A percentile compares a stretch with the other conserved stretches of the same genome.
These are phyloP conservation scores for Brienomyrus brachyistius DNA, from an alignment of 2,113 vertebrate species.

Conservation along the genomic window DNA sequence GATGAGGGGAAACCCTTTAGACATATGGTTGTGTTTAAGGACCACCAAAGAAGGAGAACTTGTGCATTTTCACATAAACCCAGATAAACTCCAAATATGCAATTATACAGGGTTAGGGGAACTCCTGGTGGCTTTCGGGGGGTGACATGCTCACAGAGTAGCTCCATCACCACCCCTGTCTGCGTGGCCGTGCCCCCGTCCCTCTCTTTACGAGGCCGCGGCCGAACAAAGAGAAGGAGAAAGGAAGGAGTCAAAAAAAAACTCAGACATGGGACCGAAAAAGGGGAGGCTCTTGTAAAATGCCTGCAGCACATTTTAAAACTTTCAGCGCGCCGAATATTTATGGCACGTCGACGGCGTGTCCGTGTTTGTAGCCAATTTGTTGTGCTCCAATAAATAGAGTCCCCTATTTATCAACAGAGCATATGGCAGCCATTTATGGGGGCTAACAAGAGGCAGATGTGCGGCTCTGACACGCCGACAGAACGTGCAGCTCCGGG, in stretches of 20 bases:
- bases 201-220: constrained; percentile 51
- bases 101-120: constrained; percentile 72
- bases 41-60: constrained; percentile 73
- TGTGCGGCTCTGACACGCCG: constrained; percentile 63
- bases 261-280: constrained; percentile 42
- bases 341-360: constrained; percentile 69
- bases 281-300: constrained; percentile 53
- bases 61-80: constrained; percentile 71
- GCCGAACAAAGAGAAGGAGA: constrained; percentile 33
- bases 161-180: not conserved
- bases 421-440: constrained; percentile 77
- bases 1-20: constrained; percentile 58
- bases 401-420: constrained; percentile 68
- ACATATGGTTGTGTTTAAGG: constrained; percentile 77
- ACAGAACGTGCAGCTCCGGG: constrained; percentile 55
- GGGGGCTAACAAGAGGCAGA: constrained; percentile 77
- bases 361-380: constrained; percentile 71
- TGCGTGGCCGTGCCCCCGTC: constrained; percentile 41
- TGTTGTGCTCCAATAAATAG: constrained; percentile 78
- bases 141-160: constrained; percentile 30
- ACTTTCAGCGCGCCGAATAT: constrained; percentile 61
- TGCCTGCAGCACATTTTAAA: constrained; percentile 64
- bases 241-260: constrained; percentile 48
- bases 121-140: constrained; percentile 58
- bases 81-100: constrained; percentile 73